phyloP scores from a whole-genome alignment of 1,140 invertebrate genomes.

The Wasmannia auropunctata region DNA sequence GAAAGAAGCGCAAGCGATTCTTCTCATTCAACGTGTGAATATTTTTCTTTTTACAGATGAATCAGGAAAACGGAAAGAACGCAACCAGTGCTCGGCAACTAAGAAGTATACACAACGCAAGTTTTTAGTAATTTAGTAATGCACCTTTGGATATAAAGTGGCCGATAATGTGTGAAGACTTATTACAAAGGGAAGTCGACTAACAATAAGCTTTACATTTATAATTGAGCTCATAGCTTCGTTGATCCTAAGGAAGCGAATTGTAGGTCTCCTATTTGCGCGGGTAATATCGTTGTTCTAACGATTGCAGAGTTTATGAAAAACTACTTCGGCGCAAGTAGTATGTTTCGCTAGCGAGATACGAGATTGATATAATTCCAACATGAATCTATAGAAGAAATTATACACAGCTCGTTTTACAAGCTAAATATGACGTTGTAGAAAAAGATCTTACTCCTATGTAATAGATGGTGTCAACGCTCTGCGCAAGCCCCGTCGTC shows the following conservation, averaged over 20 bases:
- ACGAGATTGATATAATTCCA: conserved; percentile 50
- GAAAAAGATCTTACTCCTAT: conserved; percentile 69
- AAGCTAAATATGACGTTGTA: conserved; percentile 66
- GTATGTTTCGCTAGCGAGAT: conserved; percentile 64
- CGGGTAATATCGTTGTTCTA: conserved; percentile 60
- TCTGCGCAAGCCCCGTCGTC: conserved; percentile 62
- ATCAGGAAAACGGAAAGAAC: conserved; percentile 40
- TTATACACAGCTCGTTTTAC: conserved; percentile 67
- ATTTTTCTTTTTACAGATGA: conserved; percentile 72
- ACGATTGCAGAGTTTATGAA: conserved; percentile 47
- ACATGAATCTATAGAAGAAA: conserved; percentile 64
- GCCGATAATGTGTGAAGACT: conserved; percentile 63
- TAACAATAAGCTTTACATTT: conserved; percentile 72
- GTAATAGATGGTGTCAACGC: conserved; percentile 63
- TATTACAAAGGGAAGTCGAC: conserved; percentile 70
- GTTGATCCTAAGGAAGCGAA: conserved; percentile 60
- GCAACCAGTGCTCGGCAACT: conserved; percentile 61
- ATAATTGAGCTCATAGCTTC: conserved; percentile 66
- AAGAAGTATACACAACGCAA: conserved; percentile 70
- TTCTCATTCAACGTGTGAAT: conserved; percentile 58
- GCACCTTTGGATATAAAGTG: conserved; percentile 72
- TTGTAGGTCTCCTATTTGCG: conserved; percentile 66
- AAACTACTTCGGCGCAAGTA: conserved; percentile 62
- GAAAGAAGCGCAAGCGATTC: conserved; percentile 32
- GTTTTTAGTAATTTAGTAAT: conserved; percentile 71